Conservation (phyloP, 2,113 vertebrate species). For the Oreochromis spilurus region DNA sequence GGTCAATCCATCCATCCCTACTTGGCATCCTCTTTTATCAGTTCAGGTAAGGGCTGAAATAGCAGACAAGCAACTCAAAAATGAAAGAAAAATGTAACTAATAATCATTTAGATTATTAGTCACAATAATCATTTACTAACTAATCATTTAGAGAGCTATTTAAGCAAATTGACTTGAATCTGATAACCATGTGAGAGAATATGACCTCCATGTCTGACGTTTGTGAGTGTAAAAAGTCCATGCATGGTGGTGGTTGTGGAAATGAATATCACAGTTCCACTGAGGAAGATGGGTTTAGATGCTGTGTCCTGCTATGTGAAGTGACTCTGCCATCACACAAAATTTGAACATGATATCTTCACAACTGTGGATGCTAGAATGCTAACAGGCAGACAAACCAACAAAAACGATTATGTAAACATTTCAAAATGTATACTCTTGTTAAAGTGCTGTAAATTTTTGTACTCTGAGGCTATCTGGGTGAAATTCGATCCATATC, state of each 20-base stretch:
- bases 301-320: not conserved
- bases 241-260: not conserved
- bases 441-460: not conserved
- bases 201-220: not conserved
- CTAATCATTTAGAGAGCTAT: not conserved
- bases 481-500: not conserved
- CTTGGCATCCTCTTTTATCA: not conserved
- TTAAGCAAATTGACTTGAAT: not conserved
- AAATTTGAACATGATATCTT: not conserved
- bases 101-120: not conserved
- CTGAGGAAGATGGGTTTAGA: not conserved
- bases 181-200: not conserved
- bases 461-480: not conserved
- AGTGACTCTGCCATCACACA: not conserved
- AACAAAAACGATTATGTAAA: rapidly evolving
- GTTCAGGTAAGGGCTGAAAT: not conserved
- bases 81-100: not conserved
- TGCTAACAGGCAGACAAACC: not conserved
- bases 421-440: not conserved
- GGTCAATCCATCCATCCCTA: not conserved
- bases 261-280: not conserved
- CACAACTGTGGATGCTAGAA: not conserved
- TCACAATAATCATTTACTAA: not conserved
- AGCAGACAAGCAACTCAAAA: not conserved
- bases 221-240: not conserved